Percentiles rank a stretch among this genome's conserved stretches.
Conservation (phyloP, 2,888 invertebrate species). For the Cantharis flavilabris region DNA sequence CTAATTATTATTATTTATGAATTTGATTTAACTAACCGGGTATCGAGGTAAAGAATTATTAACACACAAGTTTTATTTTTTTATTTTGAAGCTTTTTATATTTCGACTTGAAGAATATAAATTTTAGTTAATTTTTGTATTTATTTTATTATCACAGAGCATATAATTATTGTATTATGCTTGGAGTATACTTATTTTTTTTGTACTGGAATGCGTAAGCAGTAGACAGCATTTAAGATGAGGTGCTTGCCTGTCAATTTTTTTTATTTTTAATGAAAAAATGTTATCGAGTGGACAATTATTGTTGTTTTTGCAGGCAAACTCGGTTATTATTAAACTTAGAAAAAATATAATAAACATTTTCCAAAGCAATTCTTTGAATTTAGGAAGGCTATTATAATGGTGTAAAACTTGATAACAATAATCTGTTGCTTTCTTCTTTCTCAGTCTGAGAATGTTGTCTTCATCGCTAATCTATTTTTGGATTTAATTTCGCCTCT, state of each 20-base stretch:
- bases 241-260: neutral
- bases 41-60: neutral
- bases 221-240: neutral
- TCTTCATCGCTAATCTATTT: too few relatives aligned
- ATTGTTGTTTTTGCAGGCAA: neutral
- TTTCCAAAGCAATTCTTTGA: neutral
- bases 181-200: neutral
- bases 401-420: too few relatives aligned
- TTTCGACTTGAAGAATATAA: neutral
- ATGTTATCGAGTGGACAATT: neutral
- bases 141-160: neutral
- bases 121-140: neutral
- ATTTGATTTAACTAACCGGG: conserved; percentile 7
- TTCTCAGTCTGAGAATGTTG: too few relatives aligned
- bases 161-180: neutral
- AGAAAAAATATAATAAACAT: neutral
- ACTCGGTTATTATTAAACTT: neutral
- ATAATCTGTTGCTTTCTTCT: too few relatives aligned
- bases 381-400: too few relatives aligned
- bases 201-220: neutral
- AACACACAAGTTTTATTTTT: neutral
- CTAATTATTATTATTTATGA: conserved; percentile 41
- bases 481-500: too few relatives aligned
- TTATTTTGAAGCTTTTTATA: neutral
- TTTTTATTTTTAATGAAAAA: neutral